These are phyloP conservation scores for Flabesymbios commensalis DNA, from an alignment of 2,888 invertebrate species.

Conservation along the genomic window DNA sequence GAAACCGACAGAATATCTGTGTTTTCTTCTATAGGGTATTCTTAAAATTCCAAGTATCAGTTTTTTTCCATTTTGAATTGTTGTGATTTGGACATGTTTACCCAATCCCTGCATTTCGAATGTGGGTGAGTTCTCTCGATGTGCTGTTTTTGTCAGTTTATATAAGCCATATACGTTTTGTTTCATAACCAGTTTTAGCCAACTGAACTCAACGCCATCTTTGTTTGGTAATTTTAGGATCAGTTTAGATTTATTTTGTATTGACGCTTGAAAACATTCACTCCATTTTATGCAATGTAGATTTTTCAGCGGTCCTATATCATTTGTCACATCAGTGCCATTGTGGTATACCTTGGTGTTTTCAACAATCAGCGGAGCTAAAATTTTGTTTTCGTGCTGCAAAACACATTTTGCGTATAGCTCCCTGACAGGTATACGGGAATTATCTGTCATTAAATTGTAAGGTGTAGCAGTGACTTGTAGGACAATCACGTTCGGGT, in stretches of 20 bases:
- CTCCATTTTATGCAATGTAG: not conserved
- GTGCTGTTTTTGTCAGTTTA: not conserved
- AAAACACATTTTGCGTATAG: no score
- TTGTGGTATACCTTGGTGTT: no score
- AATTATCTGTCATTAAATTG: conserved; percentile 9
- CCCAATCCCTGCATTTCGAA: no score
- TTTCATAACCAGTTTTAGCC: conserved; percentile 1
- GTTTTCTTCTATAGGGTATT: no score
- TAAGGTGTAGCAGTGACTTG: conserved; percentile 15
- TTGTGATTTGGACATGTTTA: no score
- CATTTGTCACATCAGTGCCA: not conserved
- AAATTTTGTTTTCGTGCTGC: no score
- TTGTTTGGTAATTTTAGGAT: not conserved
- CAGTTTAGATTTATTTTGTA: not conserved
- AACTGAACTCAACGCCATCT: not conserved
- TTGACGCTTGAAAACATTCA: not conserved
- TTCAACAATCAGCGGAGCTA: no score
- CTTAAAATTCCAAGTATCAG: no score
- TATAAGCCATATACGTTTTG: not conserved
- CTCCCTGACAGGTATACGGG: conserved; percentile 7
- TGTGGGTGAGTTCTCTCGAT: no score
- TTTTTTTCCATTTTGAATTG: no score
- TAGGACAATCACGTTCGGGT: conserved; percentile 12
- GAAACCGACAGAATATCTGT: no score
- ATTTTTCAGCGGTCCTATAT: not conserved